Conservation (phyloP, 1,140 invertebrate species). For the Drosophila lacertosa region DNA sequence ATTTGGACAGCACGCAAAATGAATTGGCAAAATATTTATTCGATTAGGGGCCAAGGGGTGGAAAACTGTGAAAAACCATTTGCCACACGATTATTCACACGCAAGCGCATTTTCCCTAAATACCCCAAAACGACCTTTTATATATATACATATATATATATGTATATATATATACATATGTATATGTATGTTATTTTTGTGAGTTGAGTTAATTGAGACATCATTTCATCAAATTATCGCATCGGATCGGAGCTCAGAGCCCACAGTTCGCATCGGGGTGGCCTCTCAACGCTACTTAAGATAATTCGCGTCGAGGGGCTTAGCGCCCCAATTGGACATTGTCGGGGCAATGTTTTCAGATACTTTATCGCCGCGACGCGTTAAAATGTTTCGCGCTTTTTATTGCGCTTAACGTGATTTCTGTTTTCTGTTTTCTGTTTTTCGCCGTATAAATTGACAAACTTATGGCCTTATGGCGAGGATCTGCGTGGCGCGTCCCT, state of each 20-base stretch:
- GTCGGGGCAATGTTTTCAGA: constrained; percentile 77
- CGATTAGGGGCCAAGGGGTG: constrained; percentile 34
- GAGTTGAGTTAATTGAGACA: constrained; percentile 76
- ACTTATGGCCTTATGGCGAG: constrained; percentile 66
- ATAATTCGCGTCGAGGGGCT: constrained; percentile 71
- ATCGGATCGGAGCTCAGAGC: constrained; percentile 26
- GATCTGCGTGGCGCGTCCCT: constrained; percentile 2
- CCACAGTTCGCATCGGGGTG: constrained; percentile 50
- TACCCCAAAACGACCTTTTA: background rate
- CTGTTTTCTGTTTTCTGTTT: constrained; percentile 34
- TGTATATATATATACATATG: background rate
- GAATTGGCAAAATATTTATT: constrained; percentile 70
- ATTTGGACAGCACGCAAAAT: constrained; percentile 69
- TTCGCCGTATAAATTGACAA: constrained; percentile 74
- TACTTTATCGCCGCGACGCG: constrained; percentile 78
- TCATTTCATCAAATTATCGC: constrained; percentile 79
- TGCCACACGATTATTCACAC: constrained; percentile 49
- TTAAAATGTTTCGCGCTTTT: constrained; percentile 82
- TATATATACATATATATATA: background rate
- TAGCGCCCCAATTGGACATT: constrained; percentile 71
- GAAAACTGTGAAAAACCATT: constrained; percentile 35
- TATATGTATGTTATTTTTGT: constrained; percentile 2
- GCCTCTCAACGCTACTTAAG: constrained; percentile 61
- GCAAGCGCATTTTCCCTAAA: constrained; percentile 42
- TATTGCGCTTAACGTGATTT: constrained; percentile 81